Evolutionary conservation across 2,113 vertebrate species (phyloP).

Genomic region (Brachyistius frenatus): DNA sequence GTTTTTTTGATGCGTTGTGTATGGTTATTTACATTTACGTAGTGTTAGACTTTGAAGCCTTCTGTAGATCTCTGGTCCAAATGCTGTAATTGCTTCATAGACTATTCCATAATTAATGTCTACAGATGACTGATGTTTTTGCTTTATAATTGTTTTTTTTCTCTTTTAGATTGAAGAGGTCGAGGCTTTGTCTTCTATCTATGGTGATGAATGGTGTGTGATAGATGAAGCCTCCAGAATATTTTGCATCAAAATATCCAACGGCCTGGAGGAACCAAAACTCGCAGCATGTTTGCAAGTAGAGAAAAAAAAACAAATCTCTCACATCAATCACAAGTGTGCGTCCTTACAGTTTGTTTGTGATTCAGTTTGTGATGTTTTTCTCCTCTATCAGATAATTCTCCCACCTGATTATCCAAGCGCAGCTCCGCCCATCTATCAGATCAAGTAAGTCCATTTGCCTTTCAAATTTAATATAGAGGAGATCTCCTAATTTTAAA

Average conservation of each 20-base stretch:
- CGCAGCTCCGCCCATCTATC: conserved; percentile 93
- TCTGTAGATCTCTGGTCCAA: not conserved
- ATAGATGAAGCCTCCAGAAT: conserved; percentile 92
- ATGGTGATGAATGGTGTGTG: conserved; percentile 96
- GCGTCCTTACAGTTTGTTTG: not conserved
- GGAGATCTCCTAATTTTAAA: conserved; percentile 50
- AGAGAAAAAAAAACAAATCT: conserved; percentile 34
- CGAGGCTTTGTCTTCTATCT: conserved; percentile 96
- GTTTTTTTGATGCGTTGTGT: not conserved
- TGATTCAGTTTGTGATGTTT: not conserved
- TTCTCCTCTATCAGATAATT: conserved; percentile 87
- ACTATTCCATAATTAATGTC: not conserved
- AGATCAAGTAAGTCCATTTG: conserved; percentile 92
- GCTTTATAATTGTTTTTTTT: conserved; percentile 7
- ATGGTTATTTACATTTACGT: not conserved
- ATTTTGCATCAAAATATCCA: conserved; percentile 94
- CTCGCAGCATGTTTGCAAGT: conserved; percentile 95
- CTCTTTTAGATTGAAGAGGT: conserved; percentile 92
- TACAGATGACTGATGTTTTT: conserved; percentile 4
- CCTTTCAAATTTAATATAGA: conserved; percentile 56
- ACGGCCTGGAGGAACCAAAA: conserved; percentile 85
- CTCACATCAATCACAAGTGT: conserved; percentile 15
- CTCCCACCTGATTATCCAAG: conserved; percentile 92
- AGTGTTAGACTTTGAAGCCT: not conserved
- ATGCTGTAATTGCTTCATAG: not conserved